A percentile compares a stretch with the other conserved stretches of the same genome.
These are phyloP conservation scores for Littorina saxatilis DNA, from an alignment of 1,140 invertebrate species.

Conservation along the genomic window DNA sequence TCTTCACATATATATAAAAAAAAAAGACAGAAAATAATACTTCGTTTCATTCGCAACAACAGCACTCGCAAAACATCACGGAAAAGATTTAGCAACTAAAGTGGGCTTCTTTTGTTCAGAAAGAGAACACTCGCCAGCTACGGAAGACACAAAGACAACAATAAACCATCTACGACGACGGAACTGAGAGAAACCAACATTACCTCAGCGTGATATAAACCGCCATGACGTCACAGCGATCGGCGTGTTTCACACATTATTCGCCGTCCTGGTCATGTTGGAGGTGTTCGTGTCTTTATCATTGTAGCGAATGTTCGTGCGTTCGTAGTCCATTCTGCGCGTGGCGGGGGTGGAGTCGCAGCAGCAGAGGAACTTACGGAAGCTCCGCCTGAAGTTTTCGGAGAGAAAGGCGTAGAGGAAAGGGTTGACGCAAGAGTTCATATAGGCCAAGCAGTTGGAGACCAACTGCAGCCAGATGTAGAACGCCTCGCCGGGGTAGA, in stretches of 20 bases:
- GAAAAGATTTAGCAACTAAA: too few species aligned
- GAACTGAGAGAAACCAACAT: too few species aligned
- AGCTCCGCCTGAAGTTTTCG: constrained; percentile 90
- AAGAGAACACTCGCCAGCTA: too few species aligned
- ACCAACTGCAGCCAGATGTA: constrained; percentile 87
- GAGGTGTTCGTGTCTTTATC: constrained; percentile 44
- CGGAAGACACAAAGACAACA: too few species aligned
- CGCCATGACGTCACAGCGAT: too few species aligned
- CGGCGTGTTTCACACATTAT: constrained; percentile 40
- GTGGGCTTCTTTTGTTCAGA: too few species aligned
- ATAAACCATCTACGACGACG: too few species aligned
- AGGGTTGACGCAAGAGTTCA: constrained; percentile 96
- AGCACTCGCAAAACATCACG: too few species aligned
- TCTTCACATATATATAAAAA: too few species aligned
- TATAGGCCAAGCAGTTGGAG: constrained; percentile 94
- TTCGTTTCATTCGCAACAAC: too few species aligned
- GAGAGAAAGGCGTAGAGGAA: constrained; percentile 96
- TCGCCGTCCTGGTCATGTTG: constrained; percentile 29
- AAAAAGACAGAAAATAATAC: too few species aligned
- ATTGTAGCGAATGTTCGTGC: constrained; percentile 59
- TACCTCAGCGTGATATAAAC: too few species aligned
- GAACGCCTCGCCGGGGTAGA: constrained; percentile 77
- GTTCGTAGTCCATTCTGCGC: constrained; percentile 65
- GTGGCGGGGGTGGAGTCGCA: constrained; percentile 38
- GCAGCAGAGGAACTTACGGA: constrained; percentile 81